Percentiles rank a stretch among this genome's conserved stretches.
These are phyloP conservation scores for Poecilia picta DNA, from an alignment of 2,797 vertebrate genomes.

Conservation along the genomic window DNA sequence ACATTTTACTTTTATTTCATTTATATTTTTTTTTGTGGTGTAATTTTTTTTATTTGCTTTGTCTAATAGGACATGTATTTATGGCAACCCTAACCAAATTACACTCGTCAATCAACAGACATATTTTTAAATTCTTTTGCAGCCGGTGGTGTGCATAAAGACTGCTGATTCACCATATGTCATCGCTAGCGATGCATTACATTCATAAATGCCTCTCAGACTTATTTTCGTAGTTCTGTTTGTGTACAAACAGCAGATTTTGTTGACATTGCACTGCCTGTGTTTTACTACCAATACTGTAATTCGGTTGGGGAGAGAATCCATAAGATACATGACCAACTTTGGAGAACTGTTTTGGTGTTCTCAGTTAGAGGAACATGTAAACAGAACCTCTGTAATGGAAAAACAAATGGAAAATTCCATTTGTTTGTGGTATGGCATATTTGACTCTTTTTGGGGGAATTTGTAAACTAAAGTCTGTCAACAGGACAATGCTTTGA, in stretches of 20 bases:
- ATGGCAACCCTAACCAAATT: conserved; percentile 76
- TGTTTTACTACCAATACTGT: conserved; percentile 42
- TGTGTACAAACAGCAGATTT: conserved; percentile 25
- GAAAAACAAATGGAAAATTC: too few species aligned
- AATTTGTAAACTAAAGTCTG: conserved; percentile 24
- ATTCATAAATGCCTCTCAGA: conserved; percentile 48
- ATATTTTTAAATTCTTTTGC: conserved; percentile 19
- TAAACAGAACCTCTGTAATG: conserved; percentile 25
- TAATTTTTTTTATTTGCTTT: conserved; percentile 18
- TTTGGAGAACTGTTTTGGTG: conserved; percentile 24
- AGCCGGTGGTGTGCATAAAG: conserved; percentile 71
- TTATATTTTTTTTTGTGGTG: conserved; percentile 43
- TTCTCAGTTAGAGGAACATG: conserved; percentile 30
- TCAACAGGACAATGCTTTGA: conserved; percentile 35
- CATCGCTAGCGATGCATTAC: conserved; percentile 40
- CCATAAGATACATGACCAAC: conserved; percentile 80
- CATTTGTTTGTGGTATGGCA: conserved; percentile 17
- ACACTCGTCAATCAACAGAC: conserved; percentile 23
- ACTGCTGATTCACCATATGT: conserved; percentile 79
- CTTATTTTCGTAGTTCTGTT: conserved; percentile 32
- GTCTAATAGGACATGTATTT: conserved; percentile 79
- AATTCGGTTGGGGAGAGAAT: conserved; percentile 85
- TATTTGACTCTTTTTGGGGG: conserved; percentile 13
- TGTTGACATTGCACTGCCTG: conserved; percentile 43
- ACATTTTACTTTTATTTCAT: conserved; percentile 46